Base-by-base conservation (phyloP, 2,888 invertebrate genomes). In the Griposia aprilina region DNA sequence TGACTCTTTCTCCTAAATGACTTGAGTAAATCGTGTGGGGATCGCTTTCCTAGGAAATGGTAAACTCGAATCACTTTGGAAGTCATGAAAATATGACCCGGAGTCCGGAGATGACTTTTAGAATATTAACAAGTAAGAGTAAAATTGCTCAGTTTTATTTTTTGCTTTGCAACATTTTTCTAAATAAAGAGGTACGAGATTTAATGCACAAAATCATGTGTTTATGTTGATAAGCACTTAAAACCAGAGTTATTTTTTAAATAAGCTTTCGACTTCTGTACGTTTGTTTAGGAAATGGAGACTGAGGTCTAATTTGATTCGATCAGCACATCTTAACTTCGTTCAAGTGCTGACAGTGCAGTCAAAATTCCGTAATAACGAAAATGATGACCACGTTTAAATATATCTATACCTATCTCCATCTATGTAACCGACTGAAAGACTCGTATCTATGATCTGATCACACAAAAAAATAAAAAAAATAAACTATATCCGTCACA, bases 1-100 rank as follows among this genome's bases (percentile, higher is more conserved):
- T 60, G 6, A 63, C 8, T 85, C 59, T 86, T 84, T 83, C 75
- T 76, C 74, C 48, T 73, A 82, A 57, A 82, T 78, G 71, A 82
- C 69, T 85, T 78, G 52, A 60, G 78, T 70, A 70, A 78, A 85
- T 82, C n/a, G 59, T 55, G 30, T 26, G 65, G 65, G 48, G 52
- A 75, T 67, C 52, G 67, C 45, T 59, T 55, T 59, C 13, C 15
- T 36, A 17, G 15, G 30, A 59, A 55, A 65, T 65, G 6, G 23
- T 78, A 2, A 41, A 17, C 20, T 63, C 7, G 20, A 36, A 50
- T 65, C 20, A 36, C 50, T 7, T 55, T 23, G 11, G 57, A 59
- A 0, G 10, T 2, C 69, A 20, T 74, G 17, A 36, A 57, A 45
- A 23, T 48, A 36, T 72, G 72, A 45, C 15, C 45, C n/a, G 3